Percentiles rank a stretch among this genome's conserved stretches.
Conservation (phyloP, 2,113 vertebrate species). For the Xenopus tropicalis region DNA sequence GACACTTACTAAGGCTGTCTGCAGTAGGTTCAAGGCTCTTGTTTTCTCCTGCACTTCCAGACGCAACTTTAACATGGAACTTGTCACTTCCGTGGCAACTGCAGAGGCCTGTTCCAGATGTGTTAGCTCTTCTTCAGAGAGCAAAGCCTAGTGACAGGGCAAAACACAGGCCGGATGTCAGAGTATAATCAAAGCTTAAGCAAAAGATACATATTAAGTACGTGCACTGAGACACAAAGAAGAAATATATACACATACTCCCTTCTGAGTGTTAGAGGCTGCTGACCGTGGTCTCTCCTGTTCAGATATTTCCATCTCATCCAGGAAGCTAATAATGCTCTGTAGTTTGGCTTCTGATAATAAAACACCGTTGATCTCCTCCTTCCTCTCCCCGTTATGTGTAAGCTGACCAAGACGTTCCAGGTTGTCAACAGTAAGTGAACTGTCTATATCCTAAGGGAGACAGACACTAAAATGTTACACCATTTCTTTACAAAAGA, state of each 20-base stretch:
- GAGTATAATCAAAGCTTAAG: neutral
- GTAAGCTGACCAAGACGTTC: slow-evolving; percentile 82
- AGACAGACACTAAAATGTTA: too few species aligned
- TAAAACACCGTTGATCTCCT: slow-evolving; percentile 63
- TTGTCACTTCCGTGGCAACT: slow-evolving; percentile 72
- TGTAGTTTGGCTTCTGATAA: slow-evolving; percentile 92
- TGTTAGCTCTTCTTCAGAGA: slow-evolving; percentile 72
- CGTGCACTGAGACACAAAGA: neutral
- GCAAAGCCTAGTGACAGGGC: slow-evolving; percentile 56
- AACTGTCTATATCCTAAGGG: slow-evolving; percentile 71
- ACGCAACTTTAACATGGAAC: slow-evolving; percentile 77
- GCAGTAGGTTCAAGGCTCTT: slow-evolving; percentile 75
- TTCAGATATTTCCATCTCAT: slow-evolving; percentile 89
- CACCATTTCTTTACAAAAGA: too few species aligned
- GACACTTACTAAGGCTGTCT: slow-evolving; percentile 79
- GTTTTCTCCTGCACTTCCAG: slow-evolving; percentile 91
- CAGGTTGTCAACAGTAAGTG: slow-evolving; percentile 86
- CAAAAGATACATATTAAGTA: neutral
- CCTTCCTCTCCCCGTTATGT: slow-evolving; percentile 59
- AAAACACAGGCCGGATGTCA: fast-evolving
- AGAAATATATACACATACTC: slow-evolving; percentile 59
- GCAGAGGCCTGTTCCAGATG: slow-evolving; percentile 70
- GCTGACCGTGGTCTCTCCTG: slow-evolving; percentile 76
- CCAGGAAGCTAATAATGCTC: slow-evolving; percentile 91
- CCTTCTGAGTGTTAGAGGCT: slow-evolving; percentile 69